A percentile compares a stretch with the other conserved stretches of the same genome.
Conservation (phyloP, 2,797 vertebrate genomes). For the Trachops cirrhosus region DNA sequence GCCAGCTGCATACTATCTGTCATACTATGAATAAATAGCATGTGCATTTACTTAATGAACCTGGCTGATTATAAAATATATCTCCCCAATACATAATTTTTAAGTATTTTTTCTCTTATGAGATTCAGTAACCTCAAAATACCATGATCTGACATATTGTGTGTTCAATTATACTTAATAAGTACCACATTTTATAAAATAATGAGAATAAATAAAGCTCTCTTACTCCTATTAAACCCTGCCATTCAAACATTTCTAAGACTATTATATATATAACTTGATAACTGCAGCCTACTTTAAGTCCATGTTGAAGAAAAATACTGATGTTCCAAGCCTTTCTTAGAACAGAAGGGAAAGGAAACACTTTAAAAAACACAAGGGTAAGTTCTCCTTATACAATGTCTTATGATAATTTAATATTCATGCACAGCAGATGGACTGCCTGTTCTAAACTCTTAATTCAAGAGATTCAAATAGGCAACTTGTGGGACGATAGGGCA, state of each 20-base stretch:
- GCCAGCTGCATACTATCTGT: constrained; percentile 20
- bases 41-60: constrained; percentile 57
- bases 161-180: not conserved
- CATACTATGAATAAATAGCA: constrained; percentile 45
- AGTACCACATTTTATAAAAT: not conserved
- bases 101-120: not conserved
- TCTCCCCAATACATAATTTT: not conserved
- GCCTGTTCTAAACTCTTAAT: constrained; percentile 57
- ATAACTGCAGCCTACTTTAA: not conserved
- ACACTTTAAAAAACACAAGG: not conserved
- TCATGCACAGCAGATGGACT: constrained; percentile 17
- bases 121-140: constrained; percentile 25
- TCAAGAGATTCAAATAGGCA: constrained; percentile 49
- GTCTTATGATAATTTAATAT: constrained; percentile 49
- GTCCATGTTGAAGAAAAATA: not conserved
- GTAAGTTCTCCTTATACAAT: constrained; percentile 31
- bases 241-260: constrained; percentile 5
- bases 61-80: constrained; percentile 13
- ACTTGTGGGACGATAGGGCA: constrained; percentile 23
- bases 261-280: not conserved
- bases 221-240: constrained; percentile 4
- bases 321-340: not conserved
- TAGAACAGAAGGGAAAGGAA: not conserved
- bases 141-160: not conserved
- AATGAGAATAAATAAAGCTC: constrained; percentile 41